Evolutionary conservation across 1,140 invertebrate genomes (phyloP).

Genomic region (Magallana ariakensis): DNA sequence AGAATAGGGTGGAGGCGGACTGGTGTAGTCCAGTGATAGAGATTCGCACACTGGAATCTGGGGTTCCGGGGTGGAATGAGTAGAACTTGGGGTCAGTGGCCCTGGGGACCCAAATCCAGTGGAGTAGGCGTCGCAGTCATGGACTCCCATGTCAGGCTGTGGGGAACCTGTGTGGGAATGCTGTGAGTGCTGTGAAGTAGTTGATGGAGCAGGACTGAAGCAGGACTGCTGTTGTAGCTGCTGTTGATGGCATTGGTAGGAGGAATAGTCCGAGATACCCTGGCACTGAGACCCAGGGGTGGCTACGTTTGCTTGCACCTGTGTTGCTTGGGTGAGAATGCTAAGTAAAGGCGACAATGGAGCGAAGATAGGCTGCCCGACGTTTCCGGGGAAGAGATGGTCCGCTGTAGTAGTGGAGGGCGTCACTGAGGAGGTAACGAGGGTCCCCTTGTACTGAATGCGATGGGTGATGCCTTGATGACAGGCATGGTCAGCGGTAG

Average conservation of each 20-base stretch:
- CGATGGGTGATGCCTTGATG: slow-evolving; percentile 69
- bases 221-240: slow-evolving; percentile 53
- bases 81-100: slow-evolving; percentile 67
- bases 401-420: slow-evolving; percentile 66
- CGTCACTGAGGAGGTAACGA: slow-evolving; percentile 74
- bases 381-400: slow-evolving; percentile 52
- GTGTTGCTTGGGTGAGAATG: slow-evolving; percentile 71
- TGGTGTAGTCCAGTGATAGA: slow-evolving; percentile 57
- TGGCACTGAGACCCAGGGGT: slow-evolving; percentile 56
- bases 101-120: slow-evolving; percentile 71
- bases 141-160: slow-evolving; percentile 64
- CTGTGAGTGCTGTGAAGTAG: slow-evolving; percentile 62
- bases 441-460: slow-evolving; percentile 79
- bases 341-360: slow-evolving; percentile 75
- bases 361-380: slow-evolving; percentile 63
- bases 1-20: slow-evolving; percentile 74
- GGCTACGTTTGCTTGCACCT: slow-evolving; percentile 62
- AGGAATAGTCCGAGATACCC: slow-evolving; percentile 42
- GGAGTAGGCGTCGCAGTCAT: slow-evolving; percentile 68
- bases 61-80: slow-evolving; percentile 72
- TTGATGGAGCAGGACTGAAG: slow-evolving; percentile 66
- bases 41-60: slow-evolving; percentile 60
- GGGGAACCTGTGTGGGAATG: slow-evolving; percentile 63
- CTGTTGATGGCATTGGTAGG: slow-evolving; percentile 41
- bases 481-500: slow-evolving; percentile 58